Conservation (phyloP, 2,797 vertebrate species). For the Silurus lanzhouensis region DNA sequence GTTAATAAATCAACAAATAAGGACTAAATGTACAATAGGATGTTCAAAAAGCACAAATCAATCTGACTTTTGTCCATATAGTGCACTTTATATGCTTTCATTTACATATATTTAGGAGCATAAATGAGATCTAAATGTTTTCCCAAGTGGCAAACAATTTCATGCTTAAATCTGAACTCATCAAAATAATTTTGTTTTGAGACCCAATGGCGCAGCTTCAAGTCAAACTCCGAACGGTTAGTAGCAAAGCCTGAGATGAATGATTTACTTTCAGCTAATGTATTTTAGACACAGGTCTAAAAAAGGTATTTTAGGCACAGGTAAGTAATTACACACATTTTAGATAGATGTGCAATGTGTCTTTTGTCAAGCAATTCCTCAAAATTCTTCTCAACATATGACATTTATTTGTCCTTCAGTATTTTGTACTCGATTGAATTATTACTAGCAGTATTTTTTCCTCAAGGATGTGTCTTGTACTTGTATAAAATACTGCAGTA, state of each 20-base stretch:
- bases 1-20: no score
- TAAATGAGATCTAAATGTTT: no score
- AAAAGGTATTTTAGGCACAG: not conserved
- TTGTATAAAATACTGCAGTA: not conserved
- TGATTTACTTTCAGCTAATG: no score
- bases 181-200: not conserved
- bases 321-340: not conserved
- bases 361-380: not conserved
- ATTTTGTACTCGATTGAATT: not conserved
- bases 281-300: no score
- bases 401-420: no score
- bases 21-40: no score
- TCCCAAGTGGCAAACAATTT: not conserved
- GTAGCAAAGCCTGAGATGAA: not conserved
- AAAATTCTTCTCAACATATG: not conserved
- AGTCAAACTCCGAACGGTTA: not conserved
- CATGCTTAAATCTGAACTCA: no score
- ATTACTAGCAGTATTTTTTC: not conserved
- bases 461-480: not conserved
- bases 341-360: not conserved
- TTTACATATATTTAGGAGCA: no score
- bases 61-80: no score
- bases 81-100: no score
- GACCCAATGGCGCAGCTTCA: not conserved
- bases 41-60: no score